Conservation (phyloP, 2,888 invertebrate species). For the Atethmia centrago region DNA sequence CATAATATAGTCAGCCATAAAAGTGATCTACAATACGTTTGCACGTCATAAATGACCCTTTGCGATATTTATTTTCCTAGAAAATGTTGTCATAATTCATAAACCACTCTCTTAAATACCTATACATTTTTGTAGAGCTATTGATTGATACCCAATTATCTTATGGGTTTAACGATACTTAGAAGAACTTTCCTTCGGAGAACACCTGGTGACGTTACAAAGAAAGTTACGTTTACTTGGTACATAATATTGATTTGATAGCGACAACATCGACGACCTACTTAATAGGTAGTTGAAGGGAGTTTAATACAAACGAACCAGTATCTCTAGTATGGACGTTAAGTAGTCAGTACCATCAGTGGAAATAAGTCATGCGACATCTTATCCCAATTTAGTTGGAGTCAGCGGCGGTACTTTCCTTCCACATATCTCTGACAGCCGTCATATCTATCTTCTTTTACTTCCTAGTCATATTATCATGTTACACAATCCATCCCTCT, state of each 20-base stretch:
- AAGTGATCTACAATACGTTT: background rate
- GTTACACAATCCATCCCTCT: background rate
- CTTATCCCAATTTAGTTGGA: background rate
- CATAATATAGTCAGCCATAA: background rate
- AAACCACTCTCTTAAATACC: background rate
- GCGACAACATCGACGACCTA: constrained; percentile 27
- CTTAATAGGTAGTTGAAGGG: constrained; percentile 2
- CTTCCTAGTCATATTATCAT: background rate
- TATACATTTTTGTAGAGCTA: background rate
- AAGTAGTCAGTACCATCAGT: background rate
- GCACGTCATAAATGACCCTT: background rate
- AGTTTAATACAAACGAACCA: background rate
- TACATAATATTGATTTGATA: constrained; percentile 26
- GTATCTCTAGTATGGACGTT: background rate
- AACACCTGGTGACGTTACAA: constrained; percentile 20
- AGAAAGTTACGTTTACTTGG: constrained; percentile 37
- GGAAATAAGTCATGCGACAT: background rate
- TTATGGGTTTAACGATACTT: constrained; percentile 19
- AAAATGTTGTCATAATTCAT: background rate
- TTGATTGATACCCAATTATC: constrained; percentile 24
- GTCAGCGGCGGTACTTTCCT: no score
- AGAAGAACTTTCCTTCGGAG: constrained; percentile 22
- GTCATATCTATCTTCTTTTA: background rate
- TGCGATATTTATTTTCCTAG: background rate
- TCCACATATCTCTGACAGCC: no score